Percentiles rank a stretch among this genome's conserved stretches.
Evolutionary conservation across 2,797 vertebrate genomes (phyloP).

Genomic region (Ficedula albicollis): DNA sequence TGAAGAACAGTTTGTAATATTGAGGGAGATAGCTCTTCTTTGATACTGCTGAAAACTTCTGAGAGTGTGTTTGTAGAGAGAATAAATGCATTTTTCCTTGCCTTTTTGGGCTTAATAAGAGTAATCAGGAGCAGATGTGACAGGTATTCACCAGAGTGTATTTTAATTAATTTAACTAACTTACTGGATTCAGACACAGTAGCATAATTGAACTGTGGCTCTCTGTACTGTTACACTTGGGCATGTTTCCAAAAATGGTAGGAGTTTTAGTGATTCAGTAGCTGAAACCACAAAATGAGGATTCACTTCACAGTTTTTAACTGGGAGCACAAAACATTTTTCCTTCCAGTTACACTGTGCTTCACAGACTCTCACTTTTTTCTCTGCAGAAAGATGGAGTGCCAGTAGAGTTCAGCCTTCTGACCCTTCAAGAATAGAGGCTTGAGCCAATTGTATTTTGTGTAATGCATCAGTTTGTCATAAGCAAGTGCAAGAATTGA

Average conservation of each 20-base stretch:
- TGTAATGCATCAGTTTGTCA: neutral
- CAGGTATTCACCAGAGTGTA: conserved; percentile 2
- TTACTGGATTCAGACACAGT: neutral
- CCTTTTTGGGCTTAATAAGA: neutral
- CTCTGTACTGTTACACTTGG: neutral
- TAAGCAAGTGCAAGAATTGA: neutral
- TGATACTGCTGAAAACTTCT: neutral
- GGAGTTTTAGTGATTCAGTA: neutral
- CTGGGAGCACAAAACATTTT: neutral
- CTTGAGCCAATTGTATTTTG: neutral
- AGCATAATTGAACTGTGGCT: neutral
- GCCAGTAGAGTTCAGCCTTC: neutral
- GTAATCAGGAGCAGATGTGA: neutral
- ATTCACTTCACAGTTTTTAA: neutral
- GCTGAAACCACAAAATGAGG: neutral
- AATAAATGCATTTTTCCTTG: neutral
- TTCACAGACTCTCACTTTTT: neutral
- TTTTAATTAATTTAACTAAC: conserved; percentile 11
- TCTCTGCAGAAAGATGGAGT: neutral
- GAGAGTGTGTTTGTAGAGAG: neutral
- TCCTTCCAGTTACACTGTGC: neutral
- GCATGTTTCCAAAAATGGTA: neutral
- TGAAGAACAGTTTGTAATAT: neutral
- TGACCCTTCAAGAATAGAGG: neutral
- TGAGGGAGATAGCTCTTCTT: neutral